These are phyloP conservation scores for Leptarthrus brevirostris DNA, from an alignment of 2,888 invertebrate species.

Conservation along the genomic window DNA sequence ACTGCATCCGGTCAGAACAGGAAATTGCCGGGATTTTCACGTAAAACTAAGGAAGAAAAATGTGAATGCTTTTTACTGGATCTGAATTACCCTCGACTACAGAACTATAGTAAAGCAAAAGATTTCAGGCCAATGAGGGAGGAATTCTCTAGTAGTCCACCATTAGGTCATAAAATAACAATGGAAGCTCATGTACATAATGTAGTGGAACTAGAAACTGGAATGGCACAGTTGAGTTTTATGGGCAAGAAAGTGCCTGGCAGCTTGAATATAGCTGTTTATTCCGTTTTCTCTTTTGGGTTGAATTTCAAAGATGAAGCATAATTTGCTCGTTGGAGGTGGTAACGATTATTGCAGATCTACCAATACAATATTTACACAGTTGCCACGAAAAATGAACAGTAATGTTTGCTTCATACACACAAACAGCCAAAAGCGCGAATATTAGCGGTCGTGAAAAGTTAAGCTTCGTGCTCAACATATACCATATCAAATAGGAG, in stretches of 20 bases:
- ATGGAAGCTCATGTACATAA: slow-evolving; percentile 39
- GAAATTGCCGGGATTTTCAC: slow-evolving; percentile 6
- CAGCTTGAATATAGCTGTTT: too few relatives aligned
- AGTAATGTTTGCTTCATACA: too few relatives aligned
- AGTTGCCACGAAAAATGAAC: too few relatives aligned
- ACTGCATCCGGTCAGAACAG: background rate
- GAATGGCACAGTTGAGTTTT: slow-evolving; percentile 39
- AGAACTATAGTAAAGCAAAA: background rate
- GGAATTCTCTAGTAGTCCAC: background rate
- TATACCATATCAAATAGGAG: too few relatives aligned
- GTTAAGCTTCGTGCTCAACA: too few relatives aligned
- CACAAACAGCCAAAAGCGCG: too few relatives aligned
- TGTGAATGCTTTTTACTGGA: slow-evolving; percentile 28
- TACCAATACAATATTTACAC: slow-evolving; percentile 14
- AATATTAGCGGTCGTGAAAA: too few relatives aligned
- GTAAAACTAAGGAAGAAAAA: slow-evolving; percentile 21
- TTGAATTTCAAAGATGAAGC: slow-evolving; percentile 4
- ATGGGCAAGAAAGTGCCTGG: slow-evolving; percentile 22
- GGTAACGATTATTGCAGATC: slow-evolving; percentile 27
- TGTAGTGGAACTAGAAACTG: slow-evolving; percentile 40
- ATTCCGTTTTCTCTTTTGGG: too few relatives aligned
- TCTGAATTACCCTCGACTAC: slow-evolving; percentile 32
- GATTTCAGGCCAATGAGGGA: background rate
- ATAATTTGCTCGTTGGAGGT: slow-evolving; percentile 43
- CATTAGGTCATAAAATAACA: slow-evolving; percentile 34